A percentile compares a stretch with the other conserved stretches of the same genome.
Evolutionary conservation across 2,113 vertebrate species (phyloP).

Genomic region (Cyprinodon tularosa): DNA sequence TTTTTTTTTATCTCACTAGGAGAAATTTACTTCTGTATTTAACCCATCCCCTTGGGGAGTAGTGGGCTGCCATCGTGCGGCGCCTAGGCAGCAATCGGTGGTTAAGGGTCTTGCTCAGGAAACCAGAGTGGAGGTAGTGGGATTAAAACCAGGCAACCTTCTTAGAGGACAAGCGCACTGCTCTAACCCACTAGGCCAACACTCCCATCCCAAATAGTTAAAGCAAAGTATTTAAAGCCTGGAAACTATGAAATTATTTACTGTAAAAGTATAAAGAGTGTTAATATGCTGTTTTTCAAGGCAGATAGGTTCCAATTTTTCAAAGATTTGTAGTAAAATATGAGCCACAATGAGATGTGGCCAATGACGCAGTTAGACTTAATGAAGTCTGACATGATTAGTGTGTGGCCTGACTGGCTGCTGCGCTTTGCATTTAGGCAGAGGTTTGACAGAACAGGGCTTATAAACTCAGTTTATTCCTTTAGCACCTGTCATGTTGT

Average conservation of each 20-base stretch:
- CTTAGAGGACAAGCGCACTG: too few relatives aligned
- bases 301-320: neutral
- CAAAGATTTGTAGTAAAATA: neutral
- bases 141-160: too few relatives aligned
- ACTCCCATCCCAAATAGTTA: too few relatives aligned
- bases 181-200: too few relatives aligned
- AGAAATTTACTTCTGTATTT: too few relatives aligned
- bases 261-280: neutral
- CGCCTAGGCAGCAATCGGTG: too few relatives aligned
- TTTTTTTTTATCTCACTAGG: too few relatives aligned
- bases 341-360: neutral
- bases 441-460: constrained; percentile 29
- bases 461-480: constrained; percentile 49
- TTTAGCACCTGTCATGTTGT: constrained; percentile 54
- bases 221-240: neutral
- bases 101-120: too few relatives aligned
- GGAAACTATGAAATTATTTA: neutral
- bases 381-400: constrained; percentile 12
- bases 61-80: too few relatives aligned
- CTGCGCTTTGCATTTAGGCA: constrained; percentile 28
- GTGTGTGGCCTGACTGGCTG: constrained; percentile 2
- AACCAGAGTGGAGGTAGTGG: too few relatives aligned
- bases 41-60: too few relatives aligned
- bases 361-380: neutral
- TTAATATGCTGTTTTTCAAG: neutral